These are phyloP conservation scores for Hypomecis atomaria DNA, from an alignment of 2,888 invertebrate species.

Conservation along the genomic window DNA sequence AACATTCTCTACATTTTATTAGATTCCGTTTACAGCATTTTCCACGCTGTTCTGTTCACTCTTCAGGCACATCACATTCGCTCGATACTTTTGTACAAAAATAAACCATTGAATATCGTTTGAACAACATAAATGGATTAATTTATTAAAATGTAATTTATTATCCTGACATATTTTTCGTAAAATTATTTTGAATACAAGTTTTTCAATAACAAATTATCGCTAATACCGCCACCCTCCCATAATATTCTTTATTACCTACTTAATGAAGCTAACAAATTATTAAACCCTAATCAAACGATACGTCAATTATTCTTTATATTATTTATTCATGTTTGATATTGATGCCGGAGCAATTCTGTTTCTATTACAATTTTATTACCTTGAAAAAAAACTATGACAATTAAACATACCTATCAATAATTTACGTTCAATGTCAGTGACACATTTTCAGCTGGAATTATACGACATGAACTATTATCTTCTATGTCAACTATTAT, in stretches of 20 bases:
- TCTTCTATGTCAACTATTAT: too few relatives aligned
- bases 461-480: too few relatives aligned
- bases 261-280: conserved; percentile 54
- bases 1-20: too few relatives aligned
- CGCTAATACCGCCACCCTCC: conserved; percentile 32
- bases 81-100: too few relatives aligned
- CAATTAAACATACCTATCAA: background rate
- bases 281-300: conserved; percentile 57
- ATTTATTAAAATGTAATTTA: too few relatives aligned
- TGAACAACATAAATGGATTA: too few relatives aligned
- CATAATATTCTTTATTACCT: conserved; percentile 53
- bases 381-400: background rate
- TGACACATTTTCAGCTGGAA: too few relatives aligned
- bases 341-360: conserved; percentile 44
- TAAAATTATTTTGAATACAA: conserved; percentile 5
- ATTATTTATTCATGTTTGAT: conserved; percentile 53
- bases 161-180: too few relatives aligned
- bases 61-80: too few relatives aligned
- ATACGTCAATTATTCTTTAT: conserved; percentile 55
- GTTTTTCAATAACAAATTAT: conserved; percentile 32
- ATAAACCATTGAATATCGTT: too few relatives aligned
- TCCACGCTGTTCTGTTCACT: too few relatives aligned
- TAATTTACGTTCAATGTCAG: background rate
- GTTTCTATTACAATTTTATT: conserved; percentile 28
- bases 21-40: too few relatives aligned